Evolutionary conservation across 1,140 invertebrate species (phyloP), one percentile per base, ranked within the genome.

Genomic region (Caenorhabditis brenneri): DNA sequence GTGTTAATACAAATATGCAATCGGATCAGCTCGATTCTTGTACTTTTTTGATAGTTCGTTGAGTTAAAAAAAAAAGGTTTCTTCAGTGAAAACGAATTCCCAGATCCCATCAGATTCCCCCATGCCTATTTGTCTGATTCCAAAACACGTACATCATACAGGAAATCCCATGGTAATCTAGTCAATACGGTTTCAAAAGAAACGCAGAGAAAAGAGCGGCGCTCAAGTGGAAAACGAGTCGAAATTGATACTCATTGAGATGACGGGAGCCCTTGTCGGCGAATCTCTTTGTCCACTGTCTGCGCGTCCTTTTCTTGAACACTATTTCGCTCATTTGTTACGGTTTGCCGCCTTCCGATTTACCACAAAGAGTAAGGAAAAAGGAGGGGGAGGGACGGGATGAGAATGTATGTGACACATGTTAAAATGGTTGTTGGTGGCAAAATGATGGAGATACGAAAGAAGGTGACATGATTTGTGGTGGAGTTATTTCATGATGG

Each of bases 201-300:
- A 55, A 55, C 22, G 24, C 16, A 65, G 58, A 65, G 58, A 39
- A 39, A 29, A 22, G n/a, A 65, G 29, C 29, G 65, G 36, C 65
- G 65, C 65, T 74, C 65, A 74, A 74, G 65, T 74, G 65, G 65
- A 74, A 74, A 74, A 39, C 36, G 65, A 74, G 36, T 42, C 33
- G 58, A 65, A 65, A 74, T 74, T 42, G 65, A 74, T 74, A 74
- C 65, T 74, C 65, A 74, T 42, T 74, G 65, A 74, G 58, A 65
- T 5, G 53, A 55, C 36, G 36, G 65, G 65, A 74, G 65, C 65
- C 65, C 65, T 74, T 74, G 65, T 74, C 65, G 65, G 65, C 65
- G 36, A 46, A 74, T 74, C 65, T 42, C 65, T 74, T 74, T 74
- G 65, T 74, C 4, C 12, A 42, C 9, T 74, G 65, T 42, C 65